phyloP scores from a whole-genome alignment of 1,140 invertebrate genomes.

The Macrobrachium nipponense region DNA sequence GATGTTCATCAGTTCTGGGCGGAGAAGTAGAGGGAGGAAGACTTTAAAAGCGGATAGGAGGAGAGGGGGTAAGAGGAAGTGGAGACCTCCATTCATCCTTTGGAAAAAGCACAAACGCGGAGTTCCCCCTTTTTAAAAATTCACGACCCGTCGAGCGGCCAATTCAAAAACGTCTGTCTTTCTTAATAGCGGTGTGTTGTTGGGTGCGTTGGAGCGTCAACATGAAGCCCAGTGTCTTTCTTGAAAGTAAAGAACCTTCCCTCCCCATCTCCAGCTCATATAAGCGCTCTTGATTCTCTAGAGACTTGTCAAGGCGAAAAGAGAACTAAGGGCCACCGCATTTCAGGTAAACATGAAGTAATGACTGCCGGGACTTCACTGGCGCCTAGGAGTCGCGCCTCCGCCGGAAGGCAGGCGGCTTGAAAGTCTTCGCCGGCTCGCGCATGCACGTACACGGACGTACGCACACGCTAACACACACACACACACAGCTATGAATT shows the following conservation, averaged over 20 bases:
- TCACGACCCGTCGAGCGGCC: neutral
- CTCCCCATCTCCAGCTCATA: too few species aligned
- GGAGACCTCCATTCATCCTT: slow-evolving; percentile 1
- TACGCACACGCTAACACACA: too few species aligned
- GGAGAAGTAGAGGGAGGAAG: too few species aligned
- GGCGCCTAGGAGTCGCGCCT: neutral
- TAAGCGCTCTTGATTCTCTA: neutral
- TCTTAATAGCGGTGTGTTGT: slow-evolving; percentile 16
- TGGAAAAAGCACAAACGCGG: neutral
- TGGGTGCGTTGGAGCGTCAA: neutral
- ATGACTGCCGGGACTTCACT: slow-evolving; percentile 11
- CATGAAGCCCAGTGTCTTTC: slow-evolving; percentile 2
- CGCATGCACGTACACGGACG: too few species aligned
- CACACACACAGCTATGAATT: too few species aligned
- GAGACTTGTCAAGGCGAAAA: slow-evolving; percentile 4
- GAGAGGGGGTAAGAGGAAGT: too few species aligned
- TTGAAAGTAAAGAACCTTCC: neutral
- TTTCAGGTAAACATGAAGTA: slow-evolving; percentile 25
- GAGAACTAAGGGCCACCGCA: neutral
- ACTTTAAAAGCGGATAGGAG: too few species aligned
- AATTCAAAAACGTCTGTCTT: slow-evolving; percentile 21
- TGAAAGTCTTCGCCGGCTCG: too few species aligned
- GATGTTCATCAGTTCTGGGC: too few species aligned
- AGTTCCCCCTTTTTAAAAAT: slow-evolving; percentile 1
- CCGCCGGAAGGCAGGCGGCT: neutral